phyloP scores from a whole-genome alignment of 37 sponge, comb jelly and placozoan species.

The Lycopodina hypogea region DNA sequence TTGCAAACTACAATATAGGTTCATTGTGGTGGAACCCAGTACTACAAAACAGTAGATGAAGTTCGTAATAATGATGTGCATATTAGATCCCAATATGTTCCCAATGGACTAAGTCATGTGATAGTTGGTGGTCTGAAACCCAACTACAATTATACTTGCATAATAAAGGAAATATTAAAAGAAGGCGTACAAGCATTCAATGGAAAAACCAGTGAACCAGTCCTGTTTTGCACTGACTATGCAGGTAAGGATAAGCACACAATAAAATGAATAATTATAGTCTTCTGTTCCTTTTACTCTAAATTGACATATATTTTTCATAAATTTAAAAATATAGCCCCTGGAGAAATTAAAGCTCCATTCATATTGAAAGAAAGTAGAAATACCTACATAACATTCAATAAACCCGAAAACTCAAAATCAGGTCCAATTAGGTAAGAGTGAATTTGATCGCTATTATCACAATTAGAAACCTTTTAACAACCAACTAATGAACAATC shows the following conservation, averaged over 20 bases:
- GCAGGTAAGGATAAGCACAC: background rate
- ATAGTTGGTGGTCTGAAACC: background rate
- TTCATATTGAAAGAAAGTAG: background rate
- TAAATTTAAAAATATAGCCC: slow-evolving; percentile 10
- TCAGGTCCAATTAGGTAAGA: slow-evolving; percentile 31
- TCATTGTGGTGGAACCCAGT: slow-evolving; percentile 25
- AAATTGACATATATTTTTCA: too few relatives aligned
- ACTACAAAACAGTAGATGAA: slow-evolving; percentile 4
- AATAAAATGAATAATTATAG: background rate
- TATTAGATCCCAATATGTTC: background rate
- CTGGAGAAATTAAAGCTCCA: slow-evolving; percentile 18
- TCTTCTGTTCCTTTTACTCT: too few relatives aligned
- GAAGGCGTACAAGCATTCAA: background rate
- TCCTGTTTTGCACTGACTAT: slow-evolving; percentile 23
- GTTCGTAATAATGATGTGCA: background rate
- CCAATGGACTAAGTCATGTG: background rate
- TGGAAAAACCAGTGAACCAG: background rate
- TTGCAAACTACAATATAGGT: slow-evolving; percentile 9
- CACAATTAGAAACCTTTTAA: background rate
- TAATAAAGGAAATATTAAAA: background rate
- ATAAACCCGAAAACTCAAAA: slow-evolving; percentile 1
- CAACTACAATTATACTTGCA: slow-evolving; percentile 41
- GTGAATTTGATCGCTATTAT: background rate
- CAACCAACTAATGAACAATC: background rate
- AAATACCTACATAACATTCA: background rate